A percentile compares a stretch with the other conserved stretches of the same genome.
phyloP scores from a whole-genome alignment of 1,140 invertebrate species.

The Metopolophium dirhodum region DNA sequence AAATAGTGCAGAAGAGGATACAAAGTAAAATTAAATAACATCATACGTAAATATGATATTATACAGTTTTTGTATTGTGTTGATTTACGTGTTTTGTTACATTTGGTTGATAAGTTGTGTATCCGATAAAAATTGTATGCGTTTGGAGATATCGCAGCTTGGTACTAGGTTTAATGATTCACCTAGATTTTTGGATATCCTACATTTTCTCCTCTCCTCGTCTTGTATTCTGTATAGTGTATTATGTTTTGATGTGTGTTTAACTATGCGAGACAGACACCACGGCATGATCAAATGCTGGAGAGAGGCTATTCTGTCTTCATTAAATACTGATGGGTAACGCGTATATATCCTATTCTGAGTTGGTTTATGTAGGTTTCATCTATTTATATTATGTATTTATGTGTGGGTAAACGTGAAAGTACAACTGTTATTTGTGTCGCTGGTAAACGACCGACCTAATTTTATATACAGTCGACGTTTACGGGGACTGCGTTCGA shows the following conservation, averaged over 20 bases:
- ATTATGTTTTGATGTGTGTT: too few relatives aligned
- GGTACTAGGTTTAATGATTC: background rate
- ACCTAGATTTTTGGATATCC: background rate
- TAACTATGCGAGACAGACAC: too few relatives aligned
- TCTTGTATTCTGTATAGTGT: too few relatives aligned
- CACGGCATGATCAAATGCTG: too few relatives aligned
- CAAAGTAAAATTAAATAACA: background rate
- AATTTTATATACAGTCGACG: background rate
- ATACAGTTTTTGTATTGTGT: background rate
- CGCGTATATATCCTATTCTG: too few relatives aligned
- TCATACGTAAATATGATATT: background rate
- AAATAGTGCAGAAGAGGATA: background rate
- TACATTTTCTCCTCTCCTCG: too few relatives aligned
- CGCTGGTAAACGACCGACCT: background rate
- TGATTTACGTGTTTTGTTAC: background rate
- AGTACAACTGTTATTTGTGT: background rate
- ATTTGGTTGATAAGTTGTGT: background rate
- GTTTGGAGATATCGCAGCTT: background rate
- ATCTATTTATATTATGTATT: background rate
- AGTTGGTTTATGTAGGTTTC: too few relatives aligned
- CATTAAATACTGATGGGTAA: too few relatives aligned
- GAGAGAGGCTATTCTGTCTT: too few relatives aligned
- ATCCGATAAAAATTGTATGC: background rate
- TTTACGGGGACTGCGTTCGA: background rate
- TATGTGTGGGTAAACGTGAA: background rate